Conservation (phyloP, 2,797 vertebrate genomes). For the Dallia pectoralis region DNA sequence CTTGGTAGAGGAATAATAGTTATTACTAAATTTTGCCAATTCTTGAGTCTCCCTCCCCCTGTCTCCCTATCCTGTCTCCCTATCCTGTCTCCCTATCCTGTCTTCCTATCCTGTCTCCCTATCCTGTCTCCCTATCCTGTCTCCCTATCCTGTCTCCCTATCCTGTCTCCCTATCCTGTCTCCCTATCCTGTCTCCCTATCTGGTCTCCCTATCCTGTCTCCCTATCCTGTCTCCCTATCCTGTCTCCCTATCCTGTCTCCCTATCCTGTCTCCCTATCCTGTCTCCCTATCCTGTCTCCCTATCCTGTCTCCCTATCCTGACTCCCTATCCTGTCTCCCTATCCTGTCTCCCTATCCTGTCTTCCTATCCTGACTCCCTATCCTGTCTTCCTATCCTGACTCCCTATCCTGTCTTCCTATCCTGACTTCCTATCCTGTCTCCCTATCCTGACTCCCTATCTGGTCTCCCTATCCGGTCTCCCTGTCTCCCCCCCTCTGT, state of each 20-base stretch:
- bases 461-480: neutral
- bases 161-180: neutral
- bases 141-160: too few relatives aligned
- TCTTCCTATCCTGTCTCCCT: neutral
- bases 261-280: too few relatives aligned
- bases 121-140: slow-evolving; percentile 51
- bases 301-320: too few relatives aligned
- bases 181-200: neutral
- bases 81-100: neutral
- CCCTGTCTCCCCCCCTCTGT: slow-evolving; percentile 3
- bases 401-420: slow-evolving; percentile 46
- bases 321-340: neutral
- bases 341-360: neutral
- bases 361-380: neutral
- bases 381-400: neutral
- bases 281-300: too few relatives aligned
- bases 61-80: neutral
- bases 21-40: too few relatives aligned
- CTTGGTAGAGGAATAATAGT: too few relatives aligned
- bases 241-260: neutral
- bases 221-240: too few relatives aligned
- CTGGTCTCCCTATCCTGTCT: neutral
- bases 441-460: neutral
- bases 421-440: too few relatives aligned
- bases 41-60: too few relatives aligned